Evolutionary conservation across 2,113 vertebrate genomes (phyloP), one percentile per base, ranked within the genome.

Genomic region (Pomatostomus ruficeps): DNA sequence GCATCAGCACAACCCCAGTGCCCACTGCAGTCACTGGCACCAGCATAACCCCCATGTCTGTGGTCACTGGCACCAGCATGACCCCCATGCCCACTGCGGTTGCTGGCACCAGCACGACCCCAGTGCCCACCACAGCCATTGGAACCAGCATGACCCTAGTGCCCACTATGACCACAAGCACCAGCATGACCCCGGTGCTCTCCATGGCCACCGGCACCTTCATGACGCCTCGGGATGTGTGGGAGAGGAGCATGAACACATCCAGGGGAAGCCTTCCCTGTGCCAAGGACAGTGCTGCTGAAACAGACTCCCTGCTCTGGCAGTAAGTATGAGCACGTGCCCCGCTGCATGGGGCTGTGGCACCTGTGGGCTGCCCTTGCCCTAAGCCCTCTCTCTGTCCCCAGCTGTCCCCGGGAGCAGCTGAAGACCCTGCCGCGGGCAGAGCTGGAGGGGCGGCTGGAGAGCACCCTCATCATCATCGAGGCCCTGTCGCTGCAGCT

Each of bases 401-500:
- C 19, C 94, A 99, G 99, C 76, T 97, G 96, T 70, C 96, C 98
- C 66, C 97, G 96, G n/a, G 98, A 98, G 66, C 97, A 97, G 89
- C 94, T 99, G 84, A 97, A 97, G 67, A 33, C 89, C 52, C 93
- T 99, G 45, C 97, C 98, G 0, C 98, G 98, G 73, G 92, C 91
- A 15, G 99, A 99, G 93, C 96, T 99, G 79, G 98, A 99, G 93
- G 98, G 98, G 91, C 98, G 98, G 42, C 92, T 99, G 87, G 97
- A 98, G 96, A 98, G 98, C 40, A 98, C 98, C 79, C 98, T 99
- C 71, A 97, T 98, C 96, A 98, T 99, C 97, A 97, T 99, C 23
- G 99, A 99, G 93, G 98, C 98, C n/a, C 98, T 99, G n/a, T 98
- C 98, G 4, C 97, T 97, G 78, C 99, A 99, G 96, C 95, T 99